These are phyloP conservation scores for Phthorimaea operculella DNA, from an alignment of 1,140 invertebrate genomes.

Conservation along the genomic window DNA sequence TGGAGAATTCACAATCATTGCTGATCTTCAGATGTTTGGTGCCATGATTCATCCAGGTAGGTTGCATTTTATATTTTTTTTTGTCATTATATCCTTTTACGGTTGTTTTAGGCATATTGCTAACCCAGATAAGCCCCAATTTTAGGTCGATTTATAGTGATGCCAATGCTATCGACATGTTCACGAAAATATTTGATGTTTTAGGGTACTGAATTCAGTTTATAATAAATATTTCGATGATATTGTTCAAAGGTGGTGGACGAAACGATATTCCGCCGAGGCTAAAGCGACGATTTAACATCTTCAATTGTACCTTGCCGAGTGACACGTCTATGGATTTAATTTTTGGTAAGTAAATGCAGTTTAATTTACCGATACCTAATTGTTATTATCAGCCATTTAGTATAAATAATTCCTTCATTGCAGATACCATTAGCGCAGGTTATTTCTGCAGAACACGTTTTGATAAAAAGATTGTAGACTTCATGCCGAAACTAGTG, in stretches of 20 bases:
- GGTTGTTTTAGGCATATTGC: too few species aligned
- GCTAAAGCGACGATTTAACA: constrained; percentile 86
- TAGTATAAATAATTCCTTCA: too few species aligned
- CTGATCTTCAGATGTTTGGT: constrained; percentile 83
- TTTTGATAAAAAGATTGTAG: constrained; percentile 77
- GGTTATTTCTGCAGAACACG: constrained; percentile 79
- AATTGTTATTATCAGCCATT: too few species aligned
- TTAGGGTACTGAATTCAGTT: too few species aligned
- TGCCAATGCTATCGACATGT: too few species aligned
- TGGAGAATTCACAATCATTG: constrained; percentile 82
- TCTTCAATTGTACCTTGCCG: constrained; percentile 90
- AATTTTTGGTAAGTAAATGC: constrained; percentile 82
- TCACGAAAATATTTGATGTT: too few species aligned
- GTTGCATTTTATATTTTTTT: constrained; percentile 5
- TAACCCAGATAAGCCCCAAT: too few species aligned
- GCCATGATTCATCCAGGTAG: constrained; percentile 90
- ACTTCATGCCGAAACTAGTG: constrained; percentile 78
- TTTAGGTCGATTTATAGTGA: too few species aligned
- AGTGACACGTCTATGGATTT: constrained; percentile 88
- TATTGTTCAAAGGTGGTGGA: constrained; percentile 73
- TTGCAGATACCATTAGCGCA: constrained; percentile 75
- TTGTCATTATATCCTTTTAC: too few species aligned
- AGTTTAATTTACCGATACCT: too few species aligned
- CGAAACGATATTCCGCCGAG: constrained; percentile 89
- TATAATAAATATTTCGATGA: too few species aligned